These are phyloP conservation scores for Xestia xanthographa DNA, from an alignment of 2,888 invertebrate species.

Conservation along the genomic window DNA sequence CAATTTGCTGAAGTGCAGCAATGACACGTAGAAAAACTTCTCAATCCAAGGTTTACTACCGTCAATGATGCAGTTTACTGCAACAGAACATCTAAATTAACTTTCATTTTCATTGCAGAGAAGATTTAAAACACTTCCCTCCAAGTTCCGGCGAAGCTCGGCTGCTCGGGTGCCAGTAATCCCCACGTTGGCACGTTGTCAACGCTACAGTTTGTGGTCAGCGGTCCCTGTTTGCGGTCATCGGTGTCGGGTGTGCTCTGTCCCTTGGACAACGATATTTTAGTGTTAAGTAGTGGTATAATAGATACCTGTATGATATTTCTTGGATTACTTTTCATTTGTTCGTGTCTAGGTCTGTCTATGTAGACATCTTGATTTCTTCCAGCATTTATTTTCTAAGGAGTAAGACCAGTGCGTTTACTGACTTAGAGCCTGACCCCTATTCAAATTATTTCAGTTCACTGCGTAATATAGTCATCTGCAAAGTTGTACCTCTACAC, in stretches of 20 bases:
- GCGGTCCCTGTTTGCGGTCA: slow-evolving; percentile 54
- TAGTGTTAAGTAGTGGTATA: slow-evolving; percentile 8
- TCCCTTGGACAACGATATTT: slow-evolving; percentile 24
- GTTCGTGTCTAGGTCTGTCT: neutral
- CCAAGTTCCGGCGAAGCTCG: slow-evolving; percentile 16
- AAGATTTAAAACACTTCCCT: slow-evolving; percentile 50
- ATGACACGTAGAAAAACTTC: neutral
- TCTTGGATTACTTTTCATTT: neutral
- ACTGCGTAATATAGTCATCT: neutral
- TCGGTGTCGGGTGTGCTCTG: slow-evolving; percentile 32
- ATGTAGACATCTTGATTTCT: neutral
- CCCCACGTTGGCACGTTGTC: slow-evolving; percentile 59
- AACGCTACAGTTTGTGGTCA: slow-evolving; percentile 54
- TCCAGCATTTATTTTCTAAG: neutral
- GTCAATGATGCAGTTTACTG: neutral
- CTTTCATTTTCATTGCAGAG: slow-evolving; percentile 2
- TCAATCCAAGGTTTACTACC: neutral
- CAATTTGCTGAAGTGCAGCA: neutral
- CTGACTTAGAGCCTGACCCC: neutral
- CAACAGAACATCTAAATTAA: neutral
- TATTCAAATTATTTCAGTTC: neutral
- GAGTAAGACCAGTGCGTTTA: no score
- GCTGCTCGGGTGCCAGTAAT: slow-evolving; percentile 41
- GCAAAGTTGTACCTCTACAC: neutral
- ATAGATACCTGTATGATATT: neutral